Evolutionary conservation across 1,140 invertebrate species (phyloP), one percentile per base, ranked within the genome.

Genomic region (Belonocnema kinseyi): DNA sequence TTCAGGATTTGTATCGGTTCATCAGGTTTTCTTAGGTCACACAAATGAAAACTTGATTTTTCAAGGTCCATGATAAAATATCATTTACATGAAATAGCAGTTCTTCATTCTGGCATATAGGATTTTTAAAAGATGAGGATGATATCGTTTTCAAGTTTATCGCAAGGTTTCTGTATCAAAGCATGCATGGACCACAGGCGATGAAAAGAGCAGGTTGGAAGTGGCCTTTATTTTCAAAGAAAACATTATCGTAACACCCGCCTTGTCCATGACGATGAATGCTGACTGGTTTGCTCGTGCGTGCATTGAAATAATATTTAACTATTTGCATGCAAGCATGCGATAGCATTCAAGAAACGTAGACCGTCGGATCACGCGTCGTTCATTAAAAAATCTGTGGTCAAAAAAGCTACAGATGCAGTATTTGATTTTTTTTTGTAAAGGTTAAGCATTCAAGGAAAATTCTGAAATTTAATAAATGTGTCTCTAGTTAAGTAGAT

Each of bases 181-280:
- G 58, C 13, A 61, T 26, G 17, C 21, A 21, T 50, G 72, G 77
- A 79, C 83, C 80, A 82, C 83, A 84, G 83, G 79, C 78, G 78
- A 53, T 33, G 72, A 56, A 56, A 74, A 81, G 80, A 85, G 83
- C 84, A 83, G 74, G 73, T 79, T 83, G 83, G 77, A 85, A 85
- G 83, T 84, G 80, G 84, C 83, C 77, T 83, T 80, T 85, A 85
- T 85, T 85, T 84, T 83, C 72, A 85, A 79, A 85, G 84, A 85
- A 85, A 85, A 85, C 84, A 85, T 85, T 85, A 85, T 85, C 83
- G 77, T 77, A 81, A 78, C 81, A 80, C 77, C 74, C 61, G 70
- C 53, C 80, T 56, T 53, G 75, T 71, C 78, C 17, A 66, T 33
- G 61, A 33, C 61, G 61, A 66, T 66, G 61, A 66, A 66, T 66